Conservation (phyloP, 2,113 vertebrate genomes). For the Bos javanicus region DNA sequence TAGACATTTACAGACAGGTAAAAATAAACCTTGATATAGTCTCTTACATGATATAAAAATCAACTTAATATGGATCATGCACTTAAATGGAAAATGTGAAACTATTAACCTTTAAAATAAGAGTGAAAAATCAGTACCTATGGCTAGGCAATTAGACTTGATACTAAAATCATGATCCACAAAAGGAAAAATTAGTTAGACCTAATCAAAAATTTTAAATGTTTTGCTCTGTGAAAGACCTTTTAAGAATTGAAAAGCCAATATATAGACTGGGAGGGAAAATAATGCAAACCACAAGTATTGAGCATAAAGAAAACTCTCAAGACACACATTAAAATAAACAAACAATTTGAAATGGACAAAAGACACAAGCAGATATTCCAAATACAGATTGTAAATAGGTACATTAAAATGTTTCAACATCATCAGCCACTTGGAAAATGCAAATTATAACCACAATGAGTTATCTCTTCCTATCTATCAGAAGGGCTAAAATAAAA, state of each 20-base stretch:
- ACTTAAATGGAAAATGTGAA: not conserved
- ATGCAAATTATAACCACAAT: not conserved
- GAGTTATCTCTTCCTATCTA: not conserved
- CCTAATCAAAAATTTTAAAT: not conserved
- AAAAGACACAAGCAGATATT: not conserved
- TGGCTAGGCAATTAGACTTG: not conserved
- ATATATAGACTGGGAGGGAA: not conserved
- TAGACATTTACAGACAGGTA: not conserved
- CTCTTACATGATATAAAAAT: not conserved
- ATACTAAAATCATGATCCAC: not conserved
- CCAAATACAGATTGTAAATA: not conserved
- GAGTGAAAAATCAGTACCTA: not conserved
- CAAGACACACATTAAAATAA: not conserved
- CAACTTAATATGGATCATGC: not conserved
- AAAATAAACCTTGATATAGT: not conserved
- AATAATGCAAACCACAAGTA: not conserved
- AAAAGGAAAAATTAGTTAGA: not conserved
- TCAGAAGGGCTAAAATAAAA: not conserved
- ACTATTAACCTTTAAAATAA: not conserved
- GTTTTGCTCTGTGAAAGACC: not conserved
- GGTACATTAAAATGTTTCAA: not conserved
- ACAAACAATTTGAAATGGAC: not conserved
- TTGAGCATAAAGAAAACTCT: not conserved
- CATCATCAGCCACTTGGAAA: not conserved
- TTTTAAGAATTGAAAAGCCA: not conserved